phyloP scores from a whole-genome alignment of 2,797 vertebrate genomes.

The Chelonia mydas region DNA sequence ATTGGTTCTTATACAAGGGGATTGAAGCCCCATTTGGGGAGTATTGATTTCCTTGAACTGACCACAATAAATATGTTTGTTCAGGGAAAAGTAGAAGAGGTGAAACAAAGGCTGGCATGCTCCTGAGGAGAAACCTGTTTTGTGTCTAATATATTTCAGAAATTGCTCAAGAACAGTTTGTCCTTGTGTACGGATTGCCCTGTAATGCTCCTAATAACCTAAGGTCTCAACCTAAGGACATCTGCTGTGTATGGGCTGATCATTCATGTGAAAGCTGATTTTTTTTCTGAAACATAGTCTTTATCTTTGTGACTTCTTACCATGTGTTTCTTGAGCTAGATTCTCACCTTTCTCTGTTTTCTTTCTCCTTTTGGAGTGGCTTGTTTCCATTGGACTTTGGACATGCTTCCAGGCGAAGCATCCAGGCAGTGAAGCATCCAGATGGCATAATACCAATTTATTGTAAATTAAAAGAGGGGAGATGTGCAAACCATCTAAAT shows the following conservation, averaged over 20 bases:
- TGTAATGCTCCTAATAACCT: conserved; percentile 67
- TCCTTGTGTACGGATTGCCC: conserved; percentile 68
- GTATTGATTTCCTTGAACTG: conserved; percentile 56
- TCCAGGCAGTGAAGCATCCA: conserved; percentile 72
- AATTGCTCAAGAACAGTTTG: conserved; percentile 73
- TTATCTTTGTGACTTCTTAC: conserved; percentile 47
- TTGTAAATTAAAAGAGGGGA: conserved; percentile 62
- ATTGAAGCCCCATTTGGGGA: neutral
- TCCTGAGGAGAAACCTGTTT: conserved; percentile 67
- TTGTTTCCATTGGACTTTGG: conserved; percentile 31
- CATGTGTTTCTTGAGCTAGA: conserved; percentile 50
- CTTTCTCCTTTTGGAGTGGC: conserved; percentile 50
- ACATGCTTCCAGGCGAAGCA: conserved; percentile 47
- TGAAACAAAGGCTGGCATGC: conserved; percentile 61
- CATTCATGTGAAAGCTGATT: conserved; percentile 56
- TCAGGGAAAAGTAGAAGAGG: conserved; percentile 65
- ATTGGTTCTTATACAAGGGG: conserved; percentile 34
- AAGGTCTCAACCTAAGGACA: conserved; percentile 71
- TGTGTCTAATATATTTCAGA: conserved; percentile 58
- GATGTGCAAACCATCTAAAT: conserved; percentile 65
- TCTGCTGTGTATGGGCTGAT: conserved; percentile 43
- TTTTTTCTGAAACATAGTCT: conserved; percentile 44
- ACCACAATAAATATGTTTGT: conserved; percentile 66
- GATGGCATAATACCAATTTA: conserved; percentile 70
- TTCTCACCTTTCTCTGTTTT: conserved; percentile 53